Conservation (phyloP, 1,140 invertebrate genomes). For the Caenorhabditis briggsae region DNA sequence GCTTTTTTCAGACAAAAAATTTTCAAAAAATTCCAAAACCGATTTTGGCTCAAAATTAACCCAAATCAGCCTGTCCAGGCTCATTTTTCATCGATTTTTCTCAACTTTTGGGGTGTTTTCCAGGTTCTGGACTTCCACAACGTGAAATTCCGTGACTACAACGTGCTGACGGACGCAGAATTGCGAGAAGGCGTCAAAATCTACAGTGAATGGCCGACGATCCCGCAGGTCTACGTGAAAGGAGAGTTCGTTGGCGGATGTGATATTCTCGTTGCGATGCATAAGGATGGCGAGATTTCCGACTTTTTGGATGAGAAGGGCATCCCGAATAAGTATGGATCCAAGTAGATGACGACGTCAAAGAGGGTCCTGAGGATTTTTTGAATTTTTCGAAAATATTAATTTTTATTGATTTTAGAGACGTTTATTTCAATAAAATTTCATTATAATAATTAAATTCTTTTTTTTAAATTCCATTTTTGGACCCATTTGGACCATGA, state of each 20-base stretch:
- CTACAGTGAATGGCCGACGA: conserved; percentile 75
- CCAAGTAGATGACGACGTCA: neutral
- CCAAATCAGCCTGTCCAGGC: no score
- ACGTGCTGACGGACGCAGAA: conserved; percentile 74
- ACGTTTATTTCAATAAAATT: no score
- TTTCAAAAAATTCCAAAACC: no score
- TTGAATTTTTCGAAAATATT: no score
- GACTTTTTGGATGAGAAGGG: conserved; percentile 65
- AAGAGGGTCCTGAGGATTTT: neutral
- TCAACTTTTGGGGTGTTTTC: conserved; percentile 31
- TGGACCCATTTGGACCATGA: no score
- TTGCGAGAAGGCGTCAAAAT: conserved; percentile 74
- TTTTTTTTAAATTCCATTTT: no score
- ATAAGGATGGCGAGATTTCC: conserved; percentile 72
- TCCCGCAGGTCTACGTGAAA: conserved; percentile 74
- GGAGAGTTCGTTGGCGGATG: conserved; percentile 77
- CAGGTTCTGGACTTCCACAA: conserved; percentile 75
- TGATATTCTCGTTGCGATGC: conserved; percentile 76
- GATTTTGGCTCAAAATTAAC: no score
- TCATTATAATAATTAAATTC: no score
- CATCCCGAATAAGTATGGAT: conserved; percentile 65
- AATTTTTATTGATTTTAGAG: no score
- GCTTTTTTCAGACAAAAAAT: no score
- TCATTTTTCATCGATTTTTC: neutral
- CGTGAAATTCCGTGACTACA: conserved; percentile 71